Evolutionary conservation across 2,888 invertebrate genomes (phyloP).

Genomic region (Mongoloraphidia duomilia): DNA sequence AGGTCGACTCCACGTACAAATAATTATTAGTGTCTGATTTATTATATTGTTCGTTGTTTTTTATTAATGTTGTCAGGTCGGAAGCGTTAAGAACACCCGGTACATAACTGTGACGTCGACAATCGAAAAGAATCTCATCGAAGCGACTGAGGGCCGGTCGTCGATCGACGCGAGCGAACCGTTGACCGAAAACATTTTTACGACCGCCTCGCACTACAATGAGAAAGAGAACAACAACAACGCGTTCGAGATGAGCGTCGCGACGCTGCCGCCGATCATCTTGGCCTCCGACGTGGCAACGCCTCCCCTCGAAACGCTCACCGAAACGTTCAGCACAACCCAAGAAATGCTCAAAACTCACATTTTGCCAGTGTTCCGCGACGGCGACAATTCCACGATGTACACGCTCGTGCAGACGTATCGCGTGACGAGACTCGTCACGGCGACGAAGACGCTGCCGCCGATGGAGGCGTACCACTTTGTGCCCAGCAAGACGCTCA

Average conservation of each 20-base stretch:
- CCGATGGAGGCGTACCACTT: conserved; percentile 79
- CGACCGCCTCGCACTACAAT: conserved; percentile 56
- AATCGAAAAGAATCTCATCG: conserved; percentile 56
- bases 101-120: conserved; percentile 81
- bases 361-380: conserved; percentile 66
- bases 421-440: conserved; percentile 71
- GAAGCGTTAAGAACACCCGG: conserved; percentile 72
- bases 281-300: conserved; percentile 65
- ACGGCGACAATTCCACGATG: conserved; percentile 56
- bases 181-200: conserved; percentile 75
- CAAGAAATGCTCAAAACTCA: conserved; percentile 81
- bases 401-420: conserved; percentile 82
- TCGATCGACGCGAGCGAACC: conserved; percentile 51
- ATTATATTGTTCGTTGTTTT: background rate
- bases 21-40: too few species aligned
- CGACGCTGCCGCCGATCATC: conserved; percentile 67
- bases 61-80: conserved; percentile 41
- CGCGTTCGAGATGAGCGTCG: conserved; percentile 61
- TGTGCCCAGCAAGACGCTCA: conserved; percentile 70
- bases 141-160: conserved; percentile 38
- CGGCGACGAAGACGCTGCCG: conserved; percentile 79
- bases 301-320: conserved; percentile 73
- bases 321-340: conserved; percentile 84
- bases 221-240: conserved; percentile 49
- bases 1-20: too few species aligned